These are phyloP conservation scores for Gymnoscopelus microlampas DNA, from an alignment of 2,797 vertebrate species.

Conservation along the genomic window DNA sequence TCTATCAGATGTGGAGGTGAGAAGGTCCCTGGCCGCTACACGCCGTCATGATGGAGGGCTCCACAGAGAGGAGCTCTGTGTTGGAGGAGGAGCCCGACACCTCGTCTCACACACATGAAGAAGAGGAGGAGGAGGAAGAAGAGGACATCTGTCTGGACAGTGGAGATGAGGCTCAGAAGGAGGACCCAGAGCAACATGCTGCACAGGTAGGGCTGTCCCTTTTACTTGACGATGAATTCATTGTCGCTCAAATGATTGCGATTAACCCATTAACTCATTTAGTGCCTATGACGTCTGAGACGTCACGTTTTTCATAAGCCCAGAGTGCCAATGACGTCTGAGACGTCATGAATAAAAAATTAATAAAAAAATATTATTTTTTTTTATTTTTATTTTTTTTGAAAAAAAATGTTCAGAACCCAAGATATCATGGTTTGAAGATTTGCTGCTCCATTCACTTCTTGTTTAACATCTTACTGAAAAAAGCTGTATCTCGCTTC, in stretches of 20 bases:
- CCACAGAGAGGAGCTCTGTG: constrained; percentile 39
- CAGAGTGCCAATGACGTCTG: too few relatives aligned
- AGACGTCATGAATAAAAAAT: too few relatives aligned
- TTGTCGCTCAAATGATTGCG: constrained; percentile 8
- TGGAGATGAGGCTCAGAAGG: constrained; percentile 44
- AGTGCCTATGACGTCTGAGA: too few relatives aligned
- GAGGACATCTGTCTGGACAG: constrained; percentile 39
- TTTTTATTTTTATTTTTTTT: too few relatives aligned
- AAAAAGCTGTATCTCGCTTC: too few relatives aligned
- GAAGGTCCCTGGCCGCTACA: constrained; percentile 59
- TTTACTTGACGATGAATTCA: constrained; percentile 35
- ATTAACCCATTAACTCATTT: too few relatives aligned
- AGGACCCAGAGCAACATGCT: constrained; percentile 46
- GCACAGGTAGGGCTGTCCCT: constrained; percentile 3
- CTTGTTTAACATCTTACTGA: too few relatives aligned
- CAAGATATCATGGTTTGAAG: too few relatives aligned
- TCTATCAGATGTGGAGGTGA: constrained; percentile 58
- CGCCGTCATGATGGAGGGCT: constrained; percentile 56
- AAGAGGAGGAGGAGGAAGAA: constrained; percentile 49
- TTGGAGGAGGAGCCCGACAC: constrained; percentile 36
- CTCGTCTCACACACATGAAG: constrained; percentile 31
- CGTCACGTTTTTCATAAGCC: too few relatives aligned
- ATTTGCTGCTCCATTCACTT: too few relatives aligned
- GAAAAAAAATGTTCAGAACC: too few relatives aligned
- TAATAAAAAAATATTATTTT: too few relatives aligned